phyloP scores from a whole-genome alignment of 2,888 invertebrate genomes.

The Piscicola geometra region DNA sequence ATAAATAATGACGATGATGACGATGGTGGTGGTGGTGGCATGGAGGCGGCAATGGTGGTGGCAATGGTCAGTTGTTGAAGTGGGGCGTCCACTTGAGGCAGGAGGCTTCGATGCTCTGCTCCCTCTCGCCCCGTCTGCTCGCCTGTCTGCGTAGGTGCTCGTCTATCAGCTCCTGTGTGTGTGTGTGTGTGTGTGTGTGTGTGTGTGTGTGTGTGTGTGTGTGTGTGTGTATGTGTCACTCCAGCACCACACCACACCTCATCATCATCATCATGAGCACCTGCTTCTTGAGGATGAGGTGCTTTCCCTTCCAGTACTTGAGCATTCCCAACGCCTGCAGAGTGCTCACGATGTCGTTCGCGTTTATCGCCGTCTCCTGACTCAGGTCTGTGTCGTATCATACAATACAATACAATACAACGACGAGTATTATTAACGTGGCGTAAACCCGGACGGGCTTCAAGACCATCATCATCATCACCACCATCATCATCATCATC shows the following conservation, averaged over 20 bases:
- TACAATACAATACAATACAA: no score
- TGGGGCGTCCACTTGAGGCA: slow-evolving; percentile 83
- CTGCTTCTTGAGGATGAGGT: slow-evolving; percentile 89
- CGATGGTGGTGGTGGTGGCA: not conserved
- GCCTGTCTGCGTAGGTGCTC: slow-evolving; percentile 81
- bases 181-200: no score
- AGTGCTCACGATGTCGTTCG: slow-evolving; percentile 95
- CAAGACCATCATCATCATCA: no score
- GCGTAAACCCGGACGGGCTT: no score
- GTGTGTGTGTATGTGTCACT: not conserved
- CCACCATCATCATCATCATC: not conserved
- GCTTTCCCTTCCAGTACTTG: slow-evolving; percentile 99
- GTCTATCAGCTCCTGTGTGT: slow-evolving; percentile 77
- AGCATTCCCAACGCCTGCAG: slow-evolving; percentile 91
- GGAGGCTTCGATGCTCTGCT: slow-evolving; percentile 79
- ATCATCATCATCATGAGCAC: not conserved
- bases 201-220: no score
- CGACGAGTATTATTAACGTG: no score
- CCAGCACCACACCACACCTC: not conserved
- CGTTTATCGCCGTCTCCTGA: slow-evolving; percentile 88
- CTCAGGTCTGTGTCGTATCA: slow-evolving; percentile 62
- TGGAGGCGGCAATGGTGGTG: slow-evolving; percentile 8
- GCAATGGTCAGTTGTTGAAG: slow-evolving; percentile 17
- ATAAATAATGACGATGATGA: slow-evolving; percentile 41
- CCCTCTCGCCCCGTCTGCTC: slow-evolving; percentile 65